Percentiles rank a stretch among this genome's conserved stretches.
These are phyloP conservation scores for Drosophila pegasa DNA, from an alignment of 2,888 invertebrate species.

Conservation along the genomic window DNA sequence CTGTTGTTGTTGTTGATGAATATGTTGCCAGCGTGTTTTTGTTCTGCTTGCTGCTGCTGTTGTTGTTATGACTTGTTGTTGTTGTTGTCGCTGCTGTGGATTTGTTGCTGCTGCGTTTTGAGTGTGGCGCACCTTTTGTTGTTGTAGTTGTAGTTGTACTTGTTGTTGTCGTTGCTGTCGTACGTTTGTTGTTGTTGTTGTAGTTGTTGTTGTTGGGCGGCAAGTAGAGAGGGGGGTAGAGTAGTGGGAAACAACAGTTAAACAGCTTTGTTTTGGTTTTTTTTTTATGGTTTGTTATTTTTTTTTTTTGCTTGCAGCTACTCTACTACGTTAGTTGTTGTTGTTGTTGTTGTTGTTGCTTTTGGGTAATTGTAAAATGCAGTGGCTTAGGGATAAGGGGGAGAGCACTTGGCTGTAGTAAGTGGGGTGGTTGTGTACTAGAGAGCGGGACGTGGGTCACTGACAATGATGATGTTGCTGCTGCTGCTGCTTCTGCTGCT, in stretches of 20 bases:
- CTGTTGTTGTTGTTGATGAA: constrained; percentile 42
- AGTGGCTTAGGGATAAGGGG: constrained; percentile 25
- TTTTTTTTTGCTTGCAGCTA: constrained; percentile 68
- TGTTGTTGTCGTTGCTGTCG: constrained; percentile 37
- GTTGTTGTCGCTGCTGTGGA: constrained; percentile 25
- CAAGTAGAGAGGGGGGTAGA: constrained; percentile 67
- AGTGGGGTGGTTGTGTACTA: constrained; percentile 4
- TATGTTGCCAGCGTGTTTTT: constrained; percentile 61
- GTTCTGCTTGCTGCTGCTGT: constrained; percentile 53
- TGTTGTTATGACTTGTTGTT: constrained; percentile 35
- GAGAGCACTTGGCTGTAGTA: background rate
- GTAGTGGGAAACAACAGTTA: constrained; percentile 79
- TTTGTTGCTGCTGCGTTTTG: constrained; percentile 43
- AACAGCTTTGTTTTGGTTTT: constrained; percentile 64
- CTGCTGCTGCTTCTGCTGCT: constrained; percentile 57
- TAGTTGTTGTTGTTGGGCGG: constrained; percentile 46
- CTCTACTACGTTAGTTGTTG: constrained; percentile 72
- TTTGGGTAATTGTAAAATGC: constrained; percentile 49
- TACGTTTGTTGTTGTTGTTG: constrained; percentile 33
- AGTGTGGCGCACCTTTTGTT: constrained; percentile 39
- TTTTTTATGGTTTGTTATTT: constrained; percentile 49
- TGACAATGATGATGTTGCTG: constrained; percentile 80
- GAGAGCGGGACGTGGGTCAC: constrained; percentile 55
- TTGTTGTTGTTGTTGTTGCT: constrained; percentile 59
- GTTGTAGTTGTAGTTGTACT: constrained; percentile 24